A percentile compares a stretch with the other conserved stretches of the same genome.
Conservation (phyloP, 92 coral and sea anemone species). For the Umimayanthus chanpuru region DNA sequence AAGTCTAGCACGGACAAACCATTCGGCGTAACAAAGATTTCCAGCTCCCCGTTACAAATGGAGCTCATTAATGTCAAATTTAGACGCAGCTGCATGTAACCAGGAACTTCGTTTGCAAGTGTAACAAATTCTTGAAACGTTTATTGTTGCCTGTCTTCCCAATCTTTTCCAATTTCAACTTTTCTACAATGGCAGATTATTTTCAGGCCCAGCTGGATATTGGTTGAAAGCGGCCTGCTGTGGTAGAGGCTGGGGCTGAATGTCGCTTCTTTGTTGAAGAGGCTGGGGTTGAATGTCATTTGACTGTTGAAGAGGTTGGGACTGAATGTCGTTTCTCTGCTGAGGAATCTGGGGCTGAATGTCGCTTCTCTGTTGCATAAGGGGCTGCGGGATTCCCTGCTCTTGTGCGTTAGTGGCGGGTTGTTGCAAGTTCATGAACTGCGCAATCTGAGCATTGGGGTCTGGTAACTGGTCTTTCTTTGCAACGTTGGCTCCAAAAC, state of each 20-base stretch:
- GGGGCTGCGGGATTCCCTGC: conserved; percentile 25
- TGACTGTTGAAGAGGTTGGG: not conserved
- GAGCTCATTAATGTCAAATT: not conserved
- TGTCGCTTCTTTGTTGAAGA: conserved; percentile 51
- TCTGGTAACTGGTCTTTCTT: conserved; percentile 69
- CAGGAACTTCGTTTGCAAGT: too few species aligned
- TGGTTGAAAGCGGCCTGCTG: conserved; percentile 43
- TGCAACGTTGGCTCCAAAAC: conserved; percentile 56
- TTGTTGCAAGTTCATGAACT: conserved; percentile 80
- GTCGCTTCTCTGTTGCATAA: conserved; percentile 21
- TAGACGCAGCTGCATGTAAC: not conserved
- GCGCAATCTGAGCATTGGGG: conserved; percentile 72
- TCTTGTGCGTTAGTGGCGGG: conserved; percentile 63
- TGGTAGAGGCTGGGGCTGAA: conserved; percentile 50
- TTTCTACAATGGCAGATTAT: conserved; percentile 27
- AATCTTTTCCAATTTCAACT: not conserved
- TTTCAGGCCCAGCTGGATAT: conserved; percentile 41
- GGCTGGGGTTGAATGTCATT: not conserved
- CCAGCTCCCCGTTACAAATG: not conserved
- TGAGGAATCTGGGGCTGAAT: conserved; percentile 30
- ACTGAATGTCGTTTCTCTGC: conserved; percentile 56
- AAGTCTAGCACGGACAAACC: not conserved
- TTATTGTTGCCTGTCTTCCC: not conserved
- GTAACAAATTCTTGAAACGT: not conserved
- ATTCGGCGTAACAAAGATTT: not conserved